Percentiles rank a stretch among this genome's conserved stretches.
phyloP scores from a whole-genome alignment of 1,140 invertebrate genomes.

The Scaptomyza montana region DNA sequence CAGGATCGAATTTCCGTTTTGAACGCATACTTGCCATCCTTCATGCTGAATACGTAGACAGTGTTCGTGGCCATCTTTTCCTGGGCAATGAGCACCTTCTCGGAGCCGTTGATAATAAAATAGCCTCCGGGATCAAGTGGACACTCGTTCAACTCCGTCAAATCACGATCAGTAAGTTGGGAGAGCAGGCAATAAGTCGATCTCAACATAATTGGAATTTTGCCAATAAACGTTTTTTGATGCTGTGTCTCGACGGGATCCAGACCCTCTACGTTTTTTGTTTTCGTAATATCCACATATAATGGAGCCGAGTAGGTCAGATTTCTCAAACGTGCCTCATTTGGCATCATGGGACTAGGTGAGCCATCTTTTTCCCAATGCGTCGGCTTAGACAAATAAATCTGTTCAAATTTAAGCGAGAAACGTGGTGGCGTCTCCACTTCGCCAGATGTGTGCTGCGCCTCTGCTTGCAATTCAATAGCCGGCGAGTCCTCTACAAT shows the following conservation, averaged over 20 bases:
- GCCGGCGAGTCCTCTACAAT: slow-evolving; percentile 99
- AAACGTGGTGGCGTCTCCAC: slow-evolving; percentile 96
- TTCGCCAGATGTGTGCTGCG: slow-evolving; percentile 96
- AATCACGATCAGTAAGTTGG: slow-evolving; percentile 97
- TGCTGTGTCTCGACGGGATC: slow-evolving; percentile 96
- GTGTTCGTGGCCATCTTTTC: slow-evolving; percentile 99
- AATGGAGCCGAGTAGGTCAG: slow-evolving; percentile 98
- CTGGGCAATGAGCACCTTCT: slow-evolving; percentile 98
- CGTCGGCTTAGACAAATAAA: slow-evolving; percentile 99
- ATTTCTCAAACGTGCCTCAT: slow-evolving; percentile 95
- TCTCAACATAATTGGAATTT: slow-evolving; percentile 99
- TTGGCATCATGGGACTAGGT: slow-evolving; percentile 99
- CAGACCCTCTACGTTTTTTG: slow-evolving; percentile 94
- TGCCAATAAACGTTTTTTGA: slow-evolving; percentile 99
- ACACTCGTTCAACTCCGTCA: slow-evolving; percentile 99
- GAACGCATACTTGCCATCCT: slow-evolving; percentile 98
- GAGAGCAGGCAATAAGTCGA: slow-evolving; percentile 98
- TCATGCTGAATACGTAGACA: slow-evolving; percentile 99
- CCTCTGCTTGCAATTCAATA: slow-evolving; percentile 98
- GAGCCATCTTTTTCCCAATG: slow-evolving; percentile 99
- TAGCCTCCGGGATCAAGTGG: slow-evolving; percentile 99
- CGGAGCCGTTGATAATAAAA: slow-evolving; percentile 98
- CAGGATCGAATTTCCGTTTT: slow-evolving; percentile 99
- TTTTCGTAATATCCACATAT: slow-evolving; percentile 99
- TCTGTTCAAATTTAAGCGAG: slow-evolving; percentile 98